These are phyloP conservation scores for Borostomias antarcticus DNA, from an alignment of 2,797 vertebrate genomes.

Conservation along the genomic window DNA sequence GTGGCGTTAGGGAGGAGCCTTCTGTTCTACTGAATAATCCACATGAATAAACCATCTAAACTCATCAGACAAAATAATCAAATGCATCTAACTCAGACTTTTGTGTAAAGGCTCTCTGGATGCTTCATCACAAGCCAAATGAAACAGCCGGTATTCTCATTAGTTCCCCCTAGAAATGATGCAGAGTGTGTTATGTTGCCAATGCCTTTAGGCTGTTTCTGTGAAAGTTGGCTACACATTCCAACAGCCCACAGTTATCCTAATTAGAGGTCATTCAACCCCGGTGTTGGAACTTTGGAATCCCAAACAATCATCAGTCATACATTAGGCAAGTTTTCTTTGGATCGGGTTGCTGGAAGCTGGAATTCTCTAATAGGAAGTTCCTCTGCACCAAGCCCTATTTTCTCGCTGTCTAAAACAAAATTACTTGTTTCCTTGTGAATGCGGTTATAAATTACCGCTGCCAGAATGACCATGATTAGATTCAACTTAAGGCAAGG, in stretches of 20 bases:
- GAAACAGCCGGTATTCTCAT: constrained; percentile 11
- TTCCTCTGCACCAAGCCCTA: neutral
- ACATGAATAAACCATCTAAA: neutral
- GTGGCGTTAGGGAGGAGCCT: neutral
- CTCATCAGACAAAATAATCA: constrained; percentile 2
- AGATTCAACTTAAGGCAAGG: constrained; percentile 4
- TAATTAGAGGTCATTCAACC: constrained; percentile 3
- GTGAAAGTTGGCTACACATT: neutral
- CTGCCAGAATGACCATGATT: constrained; percentile 23
- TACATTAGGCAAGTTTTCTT: neutral
- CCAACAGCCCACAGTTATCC: neutral
- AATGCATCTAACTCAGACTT: neutral
- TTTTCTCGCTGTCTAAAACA: neutral
- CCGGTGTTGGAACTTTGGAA: neutral
- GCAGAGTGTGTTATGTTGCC: neutral
- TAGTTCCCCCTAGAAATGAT: neutral
- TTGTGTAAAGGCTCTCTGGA: constrained; percentile 5
- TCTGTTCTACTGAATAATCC: constrained; percentile 14
- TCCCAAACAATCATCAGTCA: constrained; percentile 7
- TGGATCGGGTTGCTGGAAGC: neutral
- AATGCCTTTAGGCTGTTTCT: neutral
- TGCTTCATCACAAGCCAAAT: constrained; percentile 9
- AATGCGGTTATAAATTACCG: constrained; percentile 15
- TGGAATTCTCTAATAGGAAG: neutral
- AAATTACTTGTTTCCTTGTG: constrained; percentile 10